Conservation (phyloP, 92 coral and sea anemone species). For the Desmophyllum pertusum region DNA sequence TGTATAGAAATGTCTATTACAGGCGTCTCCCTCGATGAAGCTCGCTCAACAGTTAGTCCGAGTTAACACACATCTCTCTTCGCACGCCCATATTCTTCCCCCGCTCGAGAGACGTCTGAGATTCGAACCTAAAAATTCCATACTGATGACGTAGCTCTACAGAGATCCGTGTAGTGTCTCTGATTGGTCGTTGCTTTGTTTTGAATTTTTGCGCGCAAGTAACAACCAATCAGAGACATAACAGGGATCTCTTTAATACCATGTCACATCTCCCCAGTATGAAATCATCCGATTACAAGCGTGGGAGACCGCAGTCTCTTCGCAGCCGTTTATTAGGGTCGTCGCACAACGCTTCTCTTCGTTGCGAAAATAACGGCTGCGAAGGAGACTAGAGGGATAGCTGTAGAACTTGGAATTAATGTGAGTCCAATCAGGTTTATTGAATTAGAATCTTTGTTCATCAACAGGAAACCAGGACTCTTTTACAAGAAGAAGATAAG, state of each 20-base stretch:
- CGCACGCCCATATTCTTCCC: background rate
- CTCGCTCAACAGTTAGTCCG: background rate
- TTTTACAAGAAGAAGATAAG: constrained; percentile 80
- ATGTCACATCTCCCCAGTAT: background rate
- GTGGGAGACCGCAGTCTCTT: too few species aligned
- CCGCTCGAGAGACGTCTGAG: background rate
- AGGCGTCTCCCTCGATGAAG: too few species aligned
- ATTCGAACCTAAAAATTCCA: background rate
- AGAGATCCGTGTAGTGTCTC: too few species aligned
- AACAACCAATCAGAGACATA: background rate
- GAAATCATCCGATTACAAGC: background rate
- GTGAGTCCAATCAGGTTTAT: background rate
- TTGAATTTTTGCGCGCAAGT: too few species aligned
- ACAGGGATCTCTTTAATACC: background rate
- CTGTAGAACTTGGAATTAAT: background rate
- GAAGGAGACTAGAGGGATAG: background rate
- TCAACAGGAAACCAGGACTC: constrained; percentile 82
- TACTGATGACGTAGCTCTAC: background rate
- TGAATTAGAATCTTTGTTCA: background rate
- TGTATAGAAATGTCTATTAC: too few species aligned
- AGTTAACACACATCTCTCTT: background rate
- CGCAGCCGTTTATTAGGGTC: too few species aligned
- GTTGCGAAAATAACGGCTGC: too few species aligned
- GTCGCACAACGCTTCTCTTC: too few species aligned
- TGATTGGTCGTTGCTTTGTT: too few species aligned